Percentiles rank a stretch among this genome's conserved stretches.
phyloP scores from a whole-genome alignment of 2,888 invertebrate genomes.

The Noctuana brunneofusca region DNA sequence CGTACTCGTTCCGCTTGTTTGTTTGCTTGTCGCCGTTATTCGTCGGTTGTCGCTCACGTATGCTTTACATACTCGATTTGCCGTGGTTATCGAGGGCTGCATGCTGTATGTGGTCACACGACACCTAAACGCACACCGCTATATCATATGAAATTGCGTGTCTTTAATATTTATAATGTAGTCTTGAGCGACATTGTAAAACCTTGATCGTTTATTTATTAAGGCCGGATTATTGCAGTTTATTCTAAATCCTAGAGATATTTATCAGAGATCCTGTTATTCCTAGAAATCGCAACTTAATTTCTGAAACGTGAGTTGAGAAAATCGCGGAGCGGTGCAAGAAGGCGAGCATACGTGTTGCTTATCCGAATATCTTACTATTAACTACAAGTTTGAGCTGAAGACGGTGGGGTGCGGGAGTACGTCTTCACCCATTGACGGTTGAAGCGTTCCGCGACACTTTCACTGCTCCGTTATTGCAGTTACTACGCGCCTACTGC shows the following conservation, averaged over 20 bases:
- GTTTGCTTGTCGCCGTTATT: conserved; percentile 57
- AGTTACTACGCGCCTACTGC: conserved; percentile 81
- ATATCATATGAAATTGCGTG: background rate
- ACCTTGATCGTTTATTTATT: conserved; percentile 3
- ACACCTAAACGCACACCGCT: conserved; percentile 17
- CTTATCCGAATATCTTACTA: conserved; percentile 64
- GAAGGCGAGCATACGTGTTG: conserved; percentile 42
- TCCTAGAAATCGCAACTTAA: background rate
- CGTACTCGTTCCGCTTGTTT: conserved; percentile 69
- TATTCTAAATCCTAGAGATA: background rate
- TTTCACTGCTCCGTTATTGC: conserved; percentile 83
- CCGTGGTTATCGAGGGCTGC: conserved; percentile 29
- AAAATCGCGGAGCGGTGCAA: conserved; percentile 14
- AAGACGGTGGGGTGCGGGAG: conserved; percentile 79
- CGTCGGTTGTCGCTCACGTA: conserved; percentile 48
- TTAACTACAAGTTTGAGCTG: conserved; percentile 74
- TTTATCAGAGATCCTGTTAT: background rate
- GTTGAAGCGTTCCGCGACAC: conserved; percentile 81
- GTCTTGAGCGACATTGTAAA: conserved; percentile 28
- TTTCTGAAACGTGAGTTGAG: background rate
- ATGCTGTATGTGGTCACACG: conserved; percentile 11
- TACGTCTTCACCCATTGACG: conserved; percentile 82
- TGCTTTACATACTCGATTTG: conserved; percentile 48
- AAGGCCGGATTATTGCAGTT: background rate
- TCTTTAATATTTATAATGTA: conserved; percentile 15